Base-by-base conservation (phyloP, 2,113 vertebrate species). In the Rhinoderma darwinii region DNA sequence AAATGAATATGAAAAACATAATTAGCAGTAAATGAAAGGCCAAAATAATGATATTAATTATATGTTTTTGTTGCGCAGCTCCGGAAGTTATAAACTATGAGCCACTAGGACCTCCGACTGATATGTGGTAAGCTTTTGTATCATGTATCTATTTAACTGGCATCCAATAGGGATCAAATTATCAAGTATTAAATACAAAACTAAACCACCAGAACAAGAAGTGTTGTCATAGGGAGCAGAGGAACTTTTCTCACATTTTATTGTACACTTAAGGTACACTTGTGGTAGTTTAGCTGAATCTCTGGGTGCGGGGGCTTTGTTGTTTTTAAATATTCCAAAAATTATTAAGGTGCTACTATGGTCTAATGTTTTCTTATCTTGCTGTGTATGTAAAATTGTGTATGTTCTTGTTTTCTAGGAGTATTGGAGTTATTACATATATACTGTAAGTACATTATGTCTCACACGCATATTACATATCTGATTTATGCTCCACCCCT, bases 31-130 rank as follows among this genome's bases (percentile, higher is more conserved):
- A 63, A 14, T 63, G 9, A 27, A 27, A 27, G n/a, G 59, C n/a
- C 9, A 30, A 32, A 32, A 12, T 66, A 66, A 66, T 66, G 20
- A 15, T 6, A 35, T 25, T 61, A 43, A 43, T 32, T 77, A 7
- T 0, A 0, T 50, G 20, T 78, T 1, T 25, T 73, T 39, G 1
- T 80, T 14, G 0, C 61, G 30, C 20, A 94, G 93, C 93, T 63
- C 95, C 93, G 0, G 96, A 96, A 89, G 93, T 94, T 86, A 95
- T 96, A 88, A 93, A 94, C 88, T 88, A 88, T 0, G 94, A 96
- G 32, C 90, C 94, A 0, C 91, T 96, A 80, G 91, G 90, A 74
- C 88, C 91, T 0, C 91, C 94, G 0, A 91, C 93, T 0, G 95
- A 96, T 85, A 96, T 96, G 95, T 95, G 93, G 95, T 95, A 89